phyloP scores from a whole-genome alignment of 2,888 invertebrate genomes.

The Mystacides longicornis region DNA sequence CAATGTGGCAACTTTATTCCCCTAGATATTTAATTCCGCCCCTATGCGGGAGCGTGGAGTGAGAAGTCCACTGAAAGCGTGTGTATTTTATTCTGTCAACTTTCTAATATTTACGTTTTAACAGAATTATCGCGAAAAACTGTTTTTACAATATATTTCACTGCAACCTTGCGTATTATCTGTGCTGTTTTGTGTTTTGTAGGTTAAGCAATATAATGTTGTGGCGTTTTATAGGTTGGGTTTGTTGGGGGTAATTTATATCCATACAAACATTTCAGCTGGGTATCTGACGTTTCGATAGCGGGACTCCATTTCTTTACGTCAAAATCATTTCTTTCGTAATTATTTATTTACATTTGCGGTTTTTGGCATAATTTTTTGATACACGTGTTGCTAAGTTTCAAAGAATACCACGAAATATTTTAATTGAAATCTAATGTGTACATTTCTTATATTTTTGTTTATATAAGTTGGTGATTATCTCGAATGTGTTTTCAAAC shows the following conservation, averaged over 20 bases:
- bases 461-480: too few species aligned
- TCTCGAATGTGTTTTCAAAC: too few species aligned
- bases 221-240: not conserved
- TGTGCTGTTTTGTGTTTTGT: not conserved
- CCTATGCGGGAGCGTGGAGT: conserved; percentile 16
- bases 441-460: too few species aligned
- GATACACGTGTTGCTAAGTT: too few species aligned
- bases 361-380: too few species aligned
- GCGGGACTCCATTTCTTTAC: not conserved
- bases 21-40: conserved; percentile 32
- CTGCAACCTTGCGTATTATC: not conserved
- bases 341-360: too few species aligned
- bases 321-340: too few species aligned
- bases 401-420: too few species aligned
- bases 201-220: too few species aligned
- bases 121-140: not conserved
- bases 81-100: conserved; percentile 9
- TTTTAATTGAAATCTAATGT: too few species aligned
- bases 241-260: not conserved
- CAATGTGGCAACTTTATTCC: conserved; percentile 8
- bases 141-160: too few species aligned
- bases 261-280: conserved; percentile 10
- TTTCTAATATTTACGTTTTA: conserved; percentile 7
- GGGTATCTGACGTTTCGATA: conserved; percentile 9
- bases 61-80: conserved; percentile 17